phyloP scores from a whole-genome alignment of 2,888 invertebrate genomes.

The Callinectes sapidus region DNA sequence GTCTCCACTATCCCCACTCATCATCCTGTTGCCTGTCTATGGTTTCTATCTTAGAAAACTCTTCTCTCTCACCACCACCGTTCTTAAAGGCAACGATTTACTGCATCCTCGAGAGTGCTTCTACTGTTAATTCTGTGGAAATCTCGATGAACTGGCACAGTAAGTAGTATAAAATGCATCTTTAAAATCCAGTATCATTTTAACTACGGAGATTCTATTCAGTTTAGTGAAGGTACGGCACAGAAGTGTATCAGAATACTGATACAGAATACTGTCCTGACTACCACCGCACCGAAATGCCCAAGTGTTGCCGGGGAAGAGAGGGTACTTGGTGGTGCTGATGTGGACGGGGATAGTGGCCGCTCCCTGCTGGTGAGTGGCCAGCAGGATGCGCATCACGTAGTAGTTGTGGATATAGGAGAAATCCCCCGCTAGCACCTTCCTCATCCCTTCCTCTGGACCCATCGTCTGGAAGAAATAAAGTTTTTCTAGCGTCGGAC shows the following conservation, averaged over 20 bases:
- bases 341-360: neutral
- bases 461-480: neutral
- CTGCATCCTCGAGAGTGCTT: too few relatives aligned
- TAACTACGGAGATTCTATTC: too few relatives aligned
- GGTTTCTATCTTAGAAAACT: too few relatives aligned
- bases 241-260: neutral
- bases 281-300: neutral
- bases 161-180: too few relatives aligned
- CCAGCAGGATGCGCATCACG: neutral
- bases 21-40: too few relatives aligned
- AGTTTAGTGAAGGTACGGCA: too few relatives aligned
- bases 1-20: too few relatives aligned
- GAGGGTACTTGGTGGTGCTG: neutral
- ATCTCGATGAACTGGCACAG: too few relatives aligned
- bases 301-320: conserved; percentile 16
- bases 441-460: neutral
- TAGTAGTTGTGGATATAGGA: conserved; percentile 18
- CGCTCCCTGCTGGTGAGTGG: neutral
- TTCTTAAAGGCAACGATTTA: neutral
- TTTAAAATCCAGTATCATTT: too few relatives aligned
- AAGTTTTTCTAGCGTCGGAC: neutral
- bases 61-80: too few relatives aligned
- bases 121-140: too few relatives aligned
- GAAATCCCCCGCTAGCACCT: neutral
- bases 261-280: neutral